phyloP scores from a whole-genome alignment of 1,140 invertebrate species.

The Drosophila littoralis region DNA sequence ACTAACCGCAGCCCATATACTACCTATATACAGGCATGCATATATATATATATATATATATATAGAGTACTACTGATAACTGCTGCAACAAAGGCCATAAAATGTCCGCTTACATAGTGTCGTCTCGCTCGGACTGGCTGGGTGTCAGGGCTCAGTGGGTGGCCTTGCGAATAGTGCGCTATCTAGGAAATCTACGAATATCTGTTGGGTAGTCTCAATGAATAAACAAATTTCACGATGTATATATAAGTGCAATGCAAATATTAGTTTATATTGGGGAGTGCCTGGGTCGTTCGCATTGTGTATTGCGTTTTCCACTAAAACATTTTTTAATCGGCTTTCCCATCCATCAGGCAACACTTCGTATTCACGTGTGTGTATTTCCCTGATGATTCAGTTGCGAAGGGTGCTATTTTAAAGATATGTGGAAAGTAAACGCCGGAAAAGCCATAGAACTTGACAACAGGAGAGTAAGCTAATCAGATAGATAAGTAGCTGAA shows the following conservation, averaged over 20 bases:
- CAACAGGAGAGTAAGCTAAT: neutral
- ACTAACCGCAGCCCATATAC: slow-evolving; percentile 59
- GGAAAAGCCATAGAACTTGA: neutral
- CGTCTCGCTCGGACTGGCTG: slow-evolving; percentile 32
- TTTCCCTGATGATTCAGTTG: slow-evolving; percentile 6
- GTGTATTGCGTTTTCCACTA: neutral
- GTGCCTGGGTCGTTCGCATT: neutral
- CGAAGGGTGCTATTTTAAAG: neutral
- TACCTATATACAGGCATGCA: slow-evolving; percentile 35
- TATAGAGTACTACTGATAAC: slow-evolving; percentile 56
- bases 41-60: slow-evolving; percentile 4
- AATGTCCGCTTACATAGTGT: slow-evolving; percentile 9
- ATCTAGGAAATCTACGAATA: slow-evolving; percentile 69
- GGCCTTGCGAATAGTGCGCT: slow-evolving; percentile 27
- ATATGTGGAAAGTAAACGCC: neutral
- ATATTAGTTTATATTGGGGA: slow-evolving; percentile 50
- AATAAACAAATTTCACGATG: slow-evolving; percentile 79
- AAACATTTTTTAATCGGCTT: slow-evolving; percentile 2
- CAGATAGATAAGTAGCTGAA: slow-evolving; percentile 5
- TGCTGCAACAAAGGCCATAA: slow-evolving; percentile 40
- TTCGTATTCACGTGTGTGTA: neutral
- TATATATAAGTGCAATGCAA: slow-evolving; percentile 73
- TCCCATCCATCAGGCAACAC: neutral
- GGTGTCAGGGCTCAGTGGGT: slow-evolving; percentile 1
- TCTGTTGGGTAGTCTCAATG: slow-evolving; percentile 73